Percentiles rank a stretch among this genome's conserved stretches.
These are phyloP conservation scores for Leucopsar rothschildi DNA, from an alignment of 2,113 vertebrate species.

Conservation along the genomic window DNA sequence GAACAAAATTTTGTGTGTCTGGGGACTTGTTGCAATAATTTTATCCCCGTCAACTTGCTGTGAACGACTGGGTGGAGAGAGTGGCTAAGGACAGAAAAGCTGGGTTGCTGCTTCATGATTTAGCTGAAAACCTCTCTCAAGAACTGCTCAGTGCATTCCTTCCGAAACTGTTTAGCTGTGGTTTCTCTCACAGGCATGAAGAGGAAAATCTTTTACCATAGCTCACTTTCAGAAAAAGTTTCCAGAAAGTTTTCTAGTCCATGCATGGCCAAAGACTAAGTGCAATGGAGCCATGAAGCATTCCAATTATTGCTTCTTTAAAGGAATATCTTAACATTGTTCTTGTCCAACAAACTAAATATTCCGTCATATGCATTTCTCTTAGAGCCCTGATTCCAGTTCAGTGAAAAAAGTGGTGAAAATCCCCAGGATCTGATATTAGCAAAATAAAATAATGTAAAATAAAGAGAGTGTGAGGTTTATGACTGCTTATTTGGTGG, in stretches of 20 bases:
- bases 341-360: not conserved
- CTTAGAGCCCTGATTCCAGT: not conserved
- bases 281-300: not conserved
- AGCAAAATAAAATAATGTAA: slow-evolving; percentile 2
- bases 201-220: not conserved
- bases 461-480: slow-evolving; percentile 37
- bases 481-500: slow-evolving; percentile 52
- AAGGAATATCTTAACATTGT: not conserved
- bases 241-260: not conserved
- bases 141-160: not conserved
- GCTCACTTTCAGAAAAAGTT: not conserved
- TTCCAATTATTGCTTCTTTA: not conserved
- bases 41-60: not conserved
- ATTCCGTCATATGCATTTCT: not conserved
- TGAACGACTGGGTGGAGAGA: not conserved
- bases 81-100: not conserved
- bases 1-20: not conserved
- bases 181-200: not conserved
- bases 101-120: not conserved
- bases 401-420: not conserved
- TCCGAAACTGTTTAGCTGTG: not conserved
- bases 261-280: not conserved
- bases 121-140: not conserved
- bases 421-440: not conserved
- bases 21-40: not conserved